Conservation (phyloP, 2,797 vertebrate species). For the Acanthornis magna region DNA sequence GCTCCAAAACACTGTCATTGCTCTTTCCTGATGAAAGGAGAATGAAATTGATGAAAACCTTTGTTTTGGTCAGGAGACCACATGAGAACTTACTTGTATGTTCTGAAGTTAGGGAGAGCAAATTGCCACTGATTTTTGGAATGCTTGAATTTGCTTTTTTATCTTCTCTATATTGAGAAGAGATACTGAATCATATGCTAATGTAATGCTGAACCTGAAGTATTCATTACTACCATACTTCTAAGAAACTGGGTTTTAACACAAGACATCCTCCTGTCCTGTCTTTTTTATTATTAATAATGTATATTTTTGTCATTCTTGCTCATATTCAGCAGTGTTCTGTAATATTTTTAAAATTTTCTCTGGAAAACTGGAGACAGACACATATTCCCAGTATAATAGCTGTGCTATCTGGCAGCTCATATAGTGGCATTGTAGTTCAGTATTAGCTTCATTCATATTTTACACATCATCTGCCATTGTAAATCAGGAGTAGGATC, state of each 20-base stretch:
- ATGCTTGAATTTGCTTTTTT: background rate
- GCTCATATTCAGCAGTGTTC: background rate
- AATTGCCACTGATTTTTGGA: background rate
- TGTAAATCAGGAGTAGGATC: background rate
- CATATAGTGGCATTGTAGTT: background rate
- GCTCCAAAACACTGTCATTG: background rate
- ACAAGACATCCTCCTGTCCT: rapidly evolving
- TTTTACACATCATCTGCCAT: background rate
- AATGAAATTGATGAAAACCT: background rate
- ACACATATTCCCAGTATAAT: background rate
- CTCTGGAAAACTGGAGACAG: background rate
- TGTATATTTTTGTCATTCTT: background rate
- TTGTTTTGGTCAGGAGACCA: background rate
- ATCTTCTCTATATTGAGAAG: background rate
- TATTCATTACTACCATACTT: background rate
- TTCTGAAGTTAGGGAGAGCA: background rate
- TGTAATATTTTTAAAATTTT: background rate
- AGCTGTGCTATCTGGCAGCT: background rate
- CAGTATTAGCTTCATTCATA: background rate
- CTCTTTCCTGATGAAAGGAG: background rate
- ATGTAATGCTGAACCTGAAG: rapidly evolving
- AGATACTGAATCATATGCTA: background rate
- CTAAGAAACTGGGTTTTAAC: background rate
- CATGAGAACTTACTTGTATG: rapidly evolving
- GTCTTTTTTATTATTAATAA: background rate